These are phyloP conservation scores for Caenorhabditis macrosperma DNA, from an alignment of 2,888 invertebrate genomes.

Conservation along the genomic window DNA sequence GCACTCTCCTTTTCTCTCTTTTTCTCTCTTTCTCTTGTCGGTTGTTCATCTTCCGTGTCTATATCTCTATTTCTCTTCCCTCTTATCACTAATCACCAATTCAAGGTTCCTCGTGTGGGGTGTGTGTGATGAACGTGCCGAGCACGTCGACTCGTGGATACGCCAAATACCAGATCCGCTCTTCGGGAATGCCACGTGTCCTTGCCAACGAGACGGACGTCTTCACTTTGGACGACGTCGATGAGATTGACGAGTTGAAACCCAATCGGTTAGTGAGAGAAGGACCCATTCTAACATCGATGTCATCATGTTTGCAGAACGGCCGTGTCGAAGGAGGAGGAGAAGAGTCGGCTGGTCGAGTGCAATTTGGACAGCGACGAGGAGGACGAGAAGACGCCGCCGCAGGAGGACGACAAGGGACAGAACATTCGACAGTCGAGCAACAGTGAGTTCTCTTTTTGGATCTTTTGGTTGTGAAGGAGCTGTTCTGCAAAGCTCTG, in stretches of 20 bases:
- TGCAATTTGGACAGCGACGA: slow-evolving; percentile 71
- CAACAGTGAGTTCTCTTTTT: slow-evolving; percentile 28
- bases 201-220: slow-evolving; percentile 68
- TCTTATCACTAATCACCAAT: neutral
- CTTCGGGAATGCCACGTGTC: slow-evolving; percentile 60
- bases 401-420: slow-evolving; percentile 45
- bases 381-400: slow-evolving; percentile 61
- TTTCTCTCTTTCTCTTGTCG: neutral
- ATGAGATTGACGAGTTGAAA: slow-evolving; percentile 53
- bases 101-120: no score
- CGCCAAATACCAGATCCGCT: slow-evolving; percentile 64
- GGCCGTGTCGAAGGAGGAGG: slow-evolving; percentile 35
- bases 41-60: neutral
- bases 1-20: neutral
- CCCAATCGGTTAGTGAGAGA: slow-evolving; percentile 22
- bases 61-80: neutral
- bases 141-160: slow-evolving; percentile 59
- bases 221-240: slow-evolving; percentile 68
- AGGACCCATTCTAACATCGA: neutral
- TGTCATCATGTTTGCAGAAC: slow-evolving; percentile 7
- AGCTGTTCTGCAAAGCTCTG: no score
- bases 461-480: no score
- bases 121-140: slow-evolving; percentile 57
- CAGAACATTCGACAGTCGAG: slow-evolving; percentile 51
- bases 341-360: slow-evolving; percentile 69